These are phyloP conservation scores for Pandemis cinnamomeana DNA, from an alignment of 2,888 invertebrate genomes.

Conservation along the genomic window DNA sequence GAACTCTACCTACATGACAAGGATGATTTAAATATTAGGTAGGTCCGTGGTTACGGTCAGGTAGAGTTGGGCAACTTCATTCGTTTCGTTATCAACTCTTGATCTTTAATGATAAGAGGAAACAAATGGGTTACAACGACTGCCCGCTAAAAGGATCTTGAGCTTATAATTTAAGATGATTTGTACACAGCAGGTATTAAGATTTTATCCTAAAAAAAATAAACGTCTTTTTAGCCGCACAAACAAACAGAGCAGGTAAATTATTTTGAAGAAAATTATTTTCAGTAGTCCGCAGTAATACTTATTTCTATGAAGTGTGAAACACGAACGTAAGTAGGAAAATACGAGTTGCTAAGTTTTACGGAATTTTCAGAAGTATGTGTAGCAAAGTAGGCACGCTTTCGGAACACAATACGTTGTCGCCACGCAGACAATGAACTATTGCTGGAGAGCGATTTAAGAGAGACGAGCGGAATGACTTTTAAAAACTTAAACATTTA, in stretches of 20 bases:
- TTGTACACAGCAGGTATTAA: background rate
- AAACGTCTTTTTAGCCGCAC: background rate
- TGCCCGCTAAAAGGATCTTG: constrained; percentile 12
- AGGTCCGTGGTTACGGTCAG: background rate
- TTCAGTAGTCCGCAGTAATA: background rate
- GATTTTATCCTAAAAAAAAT: constrained; percentile 9
- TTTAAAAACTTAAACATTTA: background rate
- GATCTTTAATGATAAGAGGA: background rate
- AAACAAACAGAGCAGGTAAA: background rate
- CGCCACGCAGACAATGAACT: constrained; percentile 51
- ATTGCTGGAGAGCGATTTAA: constrained; percentile 44
- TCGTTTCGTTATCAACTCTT: background rate
- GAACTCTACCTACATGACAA: too few species aligned
- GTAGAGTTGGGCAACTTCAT: background rate
- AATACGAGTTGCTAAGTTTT: constrained; percentile 24
- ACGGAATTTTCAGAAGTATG: constrained; percentile 35
- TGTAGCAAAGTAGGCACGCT: constrained; percentile 49
- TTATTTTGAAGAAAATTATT: background rate
- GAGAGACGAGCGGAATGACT: constrained; percentile 8
- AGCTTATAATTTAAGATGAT: constrained; percentile 10
- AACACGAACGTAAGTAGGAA: constrained; percentile 3
- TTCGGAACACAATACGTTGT: constrained; percentile 63
- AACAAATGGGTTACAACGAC: constrained; percentile 5
- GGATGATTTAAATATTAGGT: too few species aligned
- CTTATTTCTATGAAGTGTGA: background rate